Evolutionary conservation across 64 coral and sea anemone genomes (phyloP), one percentile per base, ranked within the genome.

Genomic region (Montipora capricornis): DNA sequence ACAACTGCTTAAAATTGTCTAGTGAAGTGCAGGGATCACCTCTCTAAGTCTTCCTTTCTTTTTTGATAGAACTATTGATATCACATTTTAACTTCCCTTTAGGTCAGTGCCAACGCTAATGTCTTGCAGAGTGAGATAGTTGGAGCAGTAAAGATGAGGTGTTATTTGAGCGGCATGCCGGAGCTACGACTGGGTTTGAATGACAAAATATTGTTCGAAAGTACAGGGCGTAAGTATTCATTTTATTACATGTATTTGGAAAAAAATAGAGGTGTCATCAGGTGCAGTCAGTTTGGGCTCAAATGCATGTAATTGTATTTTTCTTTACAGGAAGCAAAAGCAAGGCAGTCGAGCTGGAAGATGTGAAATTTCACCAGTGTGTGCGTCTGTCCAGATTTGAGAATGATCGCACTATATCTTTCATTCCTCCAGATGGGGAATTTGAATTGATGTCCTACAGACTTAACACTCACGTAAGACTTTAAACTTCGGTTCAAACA

Each of bases 321-420:
- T 67, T 57, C 4, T 55, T n/a, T 74, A 67, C 73, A 99, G 98
- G 98, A 68, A 93, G 98, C 78, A 99, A 99, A 15, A 99, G 98
- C 59, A 99, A 99, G 75, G 98, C 98, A 89, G 98, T 99, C 14
- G 98, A 99, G 76, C 87, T 99, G 79, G 98, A 99, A 47, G 98
- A 99, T 81, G 98, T 99, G 6, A 99, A 99, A 71, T 99, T 99
- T 89, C 98, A 99, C 45, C 98, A 99, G 87, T 99, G 98, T 96
- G 98, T 99, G 1, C 95, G 98, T 87, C 86, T 99, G 92, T 99
- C 98, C 73, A 92, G 98, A 69, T 99, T 99, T 99, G 98, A 99
- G 68, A 99, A 99, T 94, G 98, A 99, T 51, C 95, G 98, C 47
- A 99, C 98, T 7, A 99, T 99, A 68, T 99, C 98, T 4, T 99